These are phyloP conservation scores for Ranitomeya imitator DNA, from an alignment of 2,113 vertebrate species.

Conservation along the genomic window DNA sequence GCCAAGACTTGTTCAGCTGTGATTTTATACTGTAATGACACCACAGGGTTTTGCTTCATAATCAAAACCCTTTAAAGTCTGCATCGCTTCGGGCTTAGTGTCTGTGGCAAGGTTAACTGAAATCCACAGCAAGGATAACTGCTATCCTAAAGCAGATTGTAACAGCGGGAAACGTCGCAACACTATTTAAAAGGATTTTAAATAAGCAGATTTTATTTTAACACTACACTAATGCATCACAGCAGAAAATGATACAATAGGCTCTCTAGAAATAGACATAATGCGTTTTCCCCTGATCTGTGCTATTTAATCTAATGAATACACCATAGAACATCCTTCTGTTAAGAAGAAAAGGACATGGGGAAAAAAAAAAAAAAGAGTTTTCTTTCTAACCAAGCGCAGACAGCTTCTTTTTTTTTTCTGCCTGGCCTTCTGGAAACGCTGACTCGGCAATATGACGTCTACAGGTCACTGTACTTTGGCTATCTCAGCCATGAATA, in stretches of 20 bases:
- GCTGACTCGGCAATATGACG: slow-evolving; percentile 62
- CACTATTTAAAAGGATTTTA: slow-evolving; percentile 83
- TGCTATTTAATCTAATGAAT: slow-evolving; percentile 65
- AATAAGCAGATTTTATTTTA: slow-evolving; percentile 82
- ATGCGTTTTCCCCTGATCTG: slow-evolving; percentile 67
- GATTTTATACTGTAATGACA: slow-evolving; percentile 73
- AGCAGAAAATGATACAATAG: slow-evolving; percentile 71
- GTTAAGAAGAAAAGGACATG: slow-evolving; percentile 64
- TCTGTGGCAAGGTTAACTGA: slow-evolving; percentile 78
- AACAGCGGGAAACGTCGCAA: slow-evolving; percentile 78
- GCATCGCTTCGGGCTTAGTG: slow-evolving; percentile 73
- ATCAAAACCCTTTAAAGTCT: slow-evolving; percentile 74
- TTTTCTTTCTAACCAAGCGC: slow-evolving; percentile 58
- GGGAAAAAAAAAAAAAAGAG: slow-evolving; percentile 22
- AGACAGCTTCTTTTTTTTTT: slow-evolving; percentile 48
- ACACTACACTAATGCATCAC: slow-evolving; percentile 74
- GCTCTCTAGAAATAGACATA: slow-evolving; percentile 73
- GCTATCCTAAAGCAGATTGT: slow-evolving; percentile 73
- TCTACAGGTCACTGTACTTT: slow-evolving; percentile 56
- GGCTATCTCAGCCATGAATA: slow-evolving; percentile 54
- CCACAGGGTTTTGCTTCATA: slow-evolving; percentile 73
- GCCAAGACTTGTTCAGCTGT: slow-evolving; percentile 76
- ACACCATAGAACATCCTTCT: slow-evolving; percentile 61
- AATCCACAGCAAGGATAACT: slow-evolving; percentile 80
- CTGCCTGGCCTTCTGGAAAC: slow-evolving; percentile 61